These are phyloP conservation scores for Manis crassicaudata DNA, from an alignment of 2,797 vertebrate species.

Conservation along the genomic window DNA sequence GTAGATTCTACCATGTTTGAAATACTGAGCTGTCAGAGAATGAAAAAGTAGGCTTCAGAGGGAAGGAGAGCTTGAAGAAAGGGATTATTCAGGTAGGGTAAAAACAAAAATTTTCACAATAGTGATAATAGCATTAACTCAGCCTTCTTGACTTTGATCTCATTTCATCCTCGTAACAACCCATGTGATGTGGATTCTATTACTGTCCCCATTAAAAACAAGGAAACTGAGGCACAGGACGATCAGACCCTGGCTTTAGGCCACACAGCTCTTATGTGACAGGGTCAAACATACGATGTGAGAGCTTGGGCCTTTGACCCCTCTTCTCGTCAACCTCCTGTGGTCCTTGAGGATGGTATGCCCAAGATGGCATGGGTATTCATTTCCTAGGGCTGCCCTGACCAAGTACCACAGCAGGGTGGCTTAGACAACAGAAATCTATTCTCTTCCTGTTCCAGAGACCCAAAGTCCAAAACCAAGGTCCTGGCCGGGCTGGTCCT, in stretches of 20 bases:
- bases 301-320: background rate
- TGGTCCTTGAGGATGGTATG: background rate
- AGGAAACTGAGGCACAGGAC: background rate
- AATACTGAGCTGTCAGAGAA: background rate
- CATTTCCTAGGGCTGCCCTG: background rate
- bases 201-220: background rate
- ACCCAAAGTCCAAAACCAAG: background rate
- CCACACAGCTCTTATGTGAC: background rate
- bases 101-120: background rate
- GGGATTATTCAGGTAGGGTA: background rate
- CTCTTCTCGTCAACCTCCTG: background rate
- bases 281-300: background rate
- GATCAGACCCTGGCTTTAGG: background rate
- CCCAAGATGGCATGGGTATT: background rate
- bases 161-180: background rate
- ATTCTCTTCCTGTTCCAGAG: background rate
- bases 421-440: background rate
- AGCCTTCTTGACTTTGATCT: background rate
- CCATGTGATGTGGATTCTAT: background rate
- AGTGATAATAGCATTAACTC: background rate
- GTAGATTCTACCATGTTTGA: background rate
- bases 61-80: background rate
- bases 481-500: background rate
- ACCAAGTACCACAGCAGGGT: background rate
- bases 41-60: constrained; percentile 6